Evolutionary conservation across 2,797 vertebrate genomes (phyloP).

Genomic region (Paramormyrops hopkinsi): DNA sequence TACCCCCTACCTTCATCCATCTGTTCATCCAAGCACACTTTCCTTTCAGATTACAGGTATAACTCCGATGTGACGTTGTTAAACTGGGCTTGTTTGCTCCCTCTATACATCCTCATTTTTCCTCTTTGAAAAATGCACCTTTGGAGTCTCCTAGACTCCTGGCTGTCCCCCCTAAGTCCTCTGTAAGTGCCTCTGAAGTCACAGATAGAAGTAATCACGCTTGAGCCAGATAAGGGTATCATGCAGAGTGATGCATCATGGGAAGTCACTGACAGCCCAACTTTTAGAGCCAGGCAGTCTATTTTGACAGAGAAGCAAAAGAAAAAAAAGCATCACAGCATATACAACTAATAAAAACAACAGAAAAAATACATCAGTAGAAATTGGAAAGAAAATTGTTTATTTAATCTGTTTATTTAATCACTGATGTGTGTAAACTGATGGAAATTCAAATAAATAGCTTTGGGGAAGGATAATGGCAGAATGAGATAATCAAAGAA

Average conservation of each 20-base stretch:
- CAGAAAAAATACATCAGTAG: neutral
- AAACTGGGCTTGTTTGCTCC: neutral
- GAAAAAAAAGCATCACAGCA: neutral
- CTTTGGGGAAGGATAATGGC: neutral
- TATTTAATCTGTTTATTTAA: slow-evolving; percentile 8
- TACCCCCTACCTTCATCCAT: neutral
- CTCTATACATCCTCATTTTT: neutral
- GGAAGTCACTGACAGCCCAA: neutral
- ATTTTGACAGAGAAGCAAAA: neutral
- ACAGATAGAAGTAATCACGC: neutral
- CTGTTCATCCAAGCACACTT: neutral
- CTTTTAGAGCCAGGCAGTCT: neutral
- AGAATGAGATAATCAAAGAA: neutral
- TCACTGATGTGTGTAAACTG: neutral
- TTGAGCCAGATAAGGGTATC: neutral
- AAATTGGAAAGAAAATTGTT: neutral
- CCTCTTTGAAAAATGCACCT: slow-evolving; percentile 2
- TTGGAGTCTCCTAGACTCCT: neutral
- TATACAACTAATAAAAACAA: neutral
- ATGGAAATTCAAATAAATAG: neutral
- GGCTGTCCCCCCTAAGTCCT: neutral
- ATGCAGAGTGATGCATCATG: neutral
- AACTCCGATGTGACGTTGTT: neutral
- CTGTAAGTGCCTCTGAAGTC: slow-evolving; percentile 9
- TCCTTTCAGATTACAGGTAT: neutral